Conservation (phyloP, 2,113 vertebrate genomes). For the Amphiprion percula region DNA sequence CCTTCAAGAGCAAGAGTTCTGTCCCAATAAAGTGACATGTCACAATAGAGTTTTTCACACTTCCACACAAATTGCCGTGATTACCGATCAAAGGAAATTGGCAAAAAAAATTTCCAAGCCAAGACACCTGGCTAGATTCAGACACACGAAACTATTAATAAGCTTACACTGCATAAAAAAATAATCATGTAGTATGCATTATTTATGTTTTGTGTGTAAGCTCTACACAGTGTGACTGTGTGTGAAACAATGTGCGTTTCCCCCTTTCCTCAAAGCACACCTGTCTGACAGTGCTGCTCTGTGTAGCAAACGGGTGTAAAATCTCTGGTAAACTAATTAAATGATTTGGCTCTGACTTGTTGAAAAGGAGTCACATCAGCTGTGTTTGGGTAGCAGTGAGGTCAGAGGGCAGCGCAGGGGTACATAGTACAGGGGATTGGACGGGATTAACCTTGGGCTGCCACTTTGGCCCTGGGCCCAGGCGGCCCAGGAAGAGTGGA, state of each 20-base stretch:
- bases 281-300: neutral
- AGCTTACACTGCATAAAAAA: neutral
- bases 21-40: constrained; percentile 18
- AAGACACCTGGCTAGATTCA: neutral
- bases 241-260: neutral
- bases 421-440: constrained; percentile 81
- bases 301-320: constrained; percentile 12
- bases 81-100: neutral
- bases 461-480: constrained; percentile 81
- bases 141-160: neutral
- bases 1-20: constrained; percentile 20
- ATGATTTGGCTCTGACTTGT: constrained; percentile 40
- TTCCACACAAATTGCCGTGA: constrained; percentile 8
- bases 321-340: constrained; percentile 62
- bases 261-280: neutral
- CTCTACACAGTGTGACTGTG: neutral
- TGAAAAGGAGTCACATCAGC: constrained; percentile 56
- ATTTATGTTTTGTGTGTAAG: neutral
- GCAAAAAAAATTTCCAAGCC: neutral
- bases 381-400: constrained; percentile 51
- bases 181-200: neutral
- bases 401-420: constrained; percentile 58
- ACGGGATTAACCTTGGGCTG: constrained; percentile 87
- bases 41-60: neutral
- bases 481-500: constrained; percentile 84